A percentile compares a stretch with the other conserved stretches of the same genome.
phyloP scores from a whole-genome alignment of 2,113 vertebrate species.

The Clinocottus analis region DNA sequence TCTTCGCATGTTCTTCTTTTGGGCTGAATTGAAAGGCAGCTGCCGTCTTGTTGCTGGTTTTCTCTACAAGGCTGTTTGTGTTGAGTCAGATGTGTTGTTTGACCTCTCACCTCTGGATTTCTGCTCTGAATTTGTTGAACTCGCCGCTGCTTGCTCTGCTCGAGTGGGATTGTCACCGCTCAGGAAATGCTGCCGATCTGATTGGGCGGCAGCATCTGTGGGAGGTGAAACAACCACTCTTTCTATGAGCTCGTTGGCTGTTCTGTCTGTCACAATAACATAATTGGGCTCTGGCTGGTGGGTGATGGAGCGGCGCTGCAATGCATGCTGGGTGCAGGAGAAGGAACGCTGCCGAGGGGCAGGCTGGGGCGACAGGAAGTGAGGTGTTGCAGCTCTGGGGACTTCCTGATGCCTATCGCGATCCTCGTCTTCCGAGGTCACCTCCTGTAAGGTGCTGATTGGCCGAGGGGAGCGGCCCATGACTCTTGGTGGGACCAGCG shows the following conservation, averaged over 20 bases:
- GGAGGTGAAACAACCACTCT: conserved; percentile 70
- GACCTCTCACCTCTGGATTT: conserved; percentile 71
- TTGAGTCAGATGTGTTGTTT: conserved; percentile 51
- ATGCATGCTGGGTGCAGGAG: conserved; percentile 84
- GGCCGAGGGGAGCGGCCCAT: conserved; percentile 81
- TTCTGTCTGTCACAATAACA: conserved; percentile 67
- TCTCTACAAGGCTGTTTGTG: conserved; percentile 80
- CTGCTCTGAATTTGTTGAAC: conserved; percentile 51
- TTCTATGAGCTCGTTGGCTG: conserved; percentile 71
- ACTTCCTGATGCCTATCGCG: conserved; percentile 74
- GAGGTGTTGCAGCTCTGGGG: conserved; percentile 75
- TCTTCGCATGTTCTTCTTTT: neutral
- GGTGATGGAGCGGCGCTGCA: conserved; percentile 78
- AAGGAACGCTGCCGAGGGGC: conserved; percentile 84
- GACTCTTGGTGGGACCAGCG: conserved; percentile 82
- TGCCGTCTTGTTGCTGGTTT: neutral
- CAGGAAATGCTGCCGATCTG: conserved; percentile 42
- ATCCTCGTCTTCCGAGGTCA: conserved; percentile 85
- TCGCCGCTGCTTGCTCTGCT: conserved; percentile 49
- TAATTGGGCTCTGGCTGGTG: conserved; percentile 77
- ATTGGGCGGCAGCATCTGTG: conserved; percentile 43
- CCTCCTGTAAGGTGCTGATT: conserved; percentile 85
- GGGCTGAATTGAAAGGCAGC: conserved; percentile 1
- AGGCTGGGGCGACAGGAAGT: conserved; percentile 83
- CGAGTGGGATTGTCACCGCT: conserved; percentile 22